These are phyloP conservation scores for Nomada ruficornis DNA, from an alignment of 2,888 invertebrate genomes.

Conservation along the genomic window DNA sequence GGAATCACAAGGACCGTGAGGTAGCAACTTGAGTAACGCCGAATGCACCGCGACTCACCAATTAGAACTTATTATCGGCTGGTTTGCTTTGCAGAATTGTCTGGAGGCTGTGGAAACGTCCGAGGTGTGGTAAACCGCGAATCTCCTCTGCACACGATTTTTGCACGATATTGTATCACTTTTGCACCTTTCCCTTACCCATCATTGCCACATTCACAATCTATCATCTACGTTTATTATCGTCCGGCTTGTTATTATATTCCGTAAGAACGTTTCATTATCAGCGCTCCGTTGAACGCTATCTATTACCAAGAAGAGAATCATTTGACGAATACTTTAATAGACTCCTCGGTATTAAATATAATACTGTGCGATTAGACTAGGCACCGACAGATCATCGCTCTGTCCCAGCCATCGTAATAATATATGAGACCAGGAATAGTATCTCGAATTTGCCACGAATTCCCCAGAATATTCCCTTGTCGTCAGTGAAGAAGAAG, in stretches of 20 bases:
- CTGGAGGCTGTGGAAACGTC: not conserved
- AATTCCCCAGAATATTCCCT: too few species aligned
- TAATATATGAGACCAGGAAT: too few species aligned
- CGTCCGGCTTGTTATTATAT: not conserved
- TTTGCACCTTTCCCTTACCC: not conserved
- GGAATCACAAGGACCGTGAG: not conserved
- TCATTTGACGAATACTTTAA: not conserved
- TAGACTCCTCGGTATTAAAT: not conserved
- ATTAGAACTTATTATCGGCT: conserved; percentile 10
- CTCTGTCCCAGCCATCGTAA: too few species aligned
- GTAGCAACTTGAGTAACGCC: not conserved
- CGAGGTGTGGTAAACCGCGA: too few species aligned
- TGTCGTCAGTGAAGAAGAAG: too few species aligned
- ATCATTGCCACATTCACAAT: not conserved
- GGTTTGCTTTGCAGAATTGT: not conserved
- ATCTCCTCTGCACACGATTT: not conserved
- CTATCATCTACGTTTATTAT: not conserved
- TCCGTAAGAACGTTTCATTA: not conserved
- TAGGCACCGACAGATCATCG: not conserved
- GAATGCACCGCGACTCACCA: not conserved
- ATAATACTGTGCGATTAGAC: not conserved
- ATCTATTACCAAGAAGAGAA: not conserved
- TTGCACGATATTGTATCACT: not conserved
- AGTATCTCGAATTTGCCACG: too few species aligned
- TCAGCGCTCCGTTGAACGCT: not conserved